Evolutionary conservation across 2,888 invertebrate species (phyloP).

Genomic region (Megalurothrips usitatus): DNA sequence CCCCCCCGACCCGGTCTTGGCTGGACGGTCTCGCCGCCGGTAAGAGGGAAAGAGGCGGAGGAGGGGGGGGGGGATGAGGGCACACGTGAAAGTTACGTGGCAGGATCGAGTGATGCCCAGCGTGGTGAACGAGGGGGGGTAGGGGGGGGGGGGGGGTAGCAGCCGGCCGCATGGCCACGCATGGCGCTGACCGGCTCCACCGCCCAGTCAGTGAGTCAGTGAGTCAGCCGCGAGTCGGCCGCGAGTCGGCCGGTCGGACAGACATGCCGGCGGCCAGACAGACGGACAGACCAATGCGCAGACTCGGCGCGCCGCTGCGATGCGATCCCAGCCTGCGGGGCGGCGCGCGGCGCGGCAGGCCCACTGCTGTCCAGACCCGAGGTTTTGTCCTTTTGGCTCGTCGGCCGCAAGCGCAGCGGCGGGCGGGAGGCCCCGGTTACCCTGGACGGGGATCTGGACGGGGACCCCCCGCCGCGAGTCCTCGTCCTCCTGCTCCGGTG

Average conservation of each 20-base stretch:
- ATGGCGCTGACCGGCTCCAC: conserved; percentile 12
- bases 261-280: background rate
- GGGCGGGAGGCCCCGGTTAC: too few relatives aligned
- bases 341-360: too few relatives aligned
- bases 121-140: background rate
- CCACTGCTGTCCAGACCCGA: too few relatives aligned
- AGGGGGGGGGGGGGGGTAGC: background rate
- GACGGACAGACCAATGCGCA: too few relatives aligned
- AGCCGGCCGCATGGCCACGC: background rate
- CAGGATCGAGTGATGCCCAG: conserved; percentile 8
- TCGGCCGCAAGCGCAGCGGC: too few relatives aligned
- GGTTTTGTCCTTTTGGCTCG: too few relatives aligned
- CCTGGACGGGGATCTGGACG: too few relatives aligned
- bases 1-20: background rate
- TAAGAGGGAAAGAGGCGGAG: background rate
- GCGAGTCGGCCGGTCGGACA: background rate
- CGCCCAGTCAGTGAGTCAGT: conserved; percentile 8
- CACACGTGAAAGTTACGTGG: conserved; percentile 17
- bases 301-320: too few relatives aligned
- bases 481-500: too few relatives aligned
- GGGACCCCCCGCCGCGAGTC: too few relatives aligned
- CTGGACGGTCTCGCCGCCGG: too few relatives aligned
- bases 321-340: too few relatives aligned
- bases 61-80: background rate
- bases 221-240: background rate